These are phyloP conservation scores for Timandra comae DNA, from an alignment of 2,888 invertebrate genomes.

Conservation along the genomic window DNA sequence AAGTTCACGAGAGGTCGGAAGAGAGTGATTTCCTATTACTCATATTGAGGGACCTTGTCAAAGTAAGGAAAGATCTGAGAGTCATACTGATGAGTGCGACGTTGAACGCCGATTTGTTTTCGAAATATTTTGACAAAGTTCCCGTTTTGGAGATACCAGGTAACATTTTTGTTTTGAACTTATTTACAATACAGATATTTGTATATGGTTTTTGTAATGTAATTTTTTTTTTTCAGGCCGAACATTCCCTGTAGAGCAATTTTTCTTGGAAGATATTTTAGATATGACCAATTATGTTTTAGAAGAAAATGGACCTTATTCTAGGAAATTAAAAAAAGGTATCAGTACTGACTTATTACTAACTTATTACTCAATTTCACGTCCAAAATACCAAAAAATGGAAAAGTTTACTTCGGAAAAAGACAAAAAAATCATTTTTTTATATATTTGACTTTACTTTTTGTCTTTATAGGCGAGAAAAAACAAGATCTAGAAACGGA, in stretches of 20 bases:
- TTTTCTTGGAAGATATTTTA: conserved; percentile 88
- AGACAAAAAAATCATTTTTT: too few relatives aligned
- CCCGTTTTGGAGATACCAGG: conserved; percentile 90
- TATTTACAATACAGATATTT: not conserved
- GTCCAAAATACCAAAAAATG: too few relatives aligned
- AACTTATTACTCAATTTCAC: not conserved
- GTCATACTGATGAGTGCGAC: conserved; percentile 96
- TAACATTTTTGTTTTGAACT: conserved; percentile 15
- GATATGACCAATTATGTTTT: conserved; percentile 73
- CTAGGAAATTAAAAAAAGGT: conserved; percentile 80
- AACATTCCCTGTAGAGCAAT: conserved; percentile 89
- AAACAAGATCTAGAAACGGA: conserved; percentile 78
- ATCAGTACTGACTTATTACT: conserved; percentile 1
- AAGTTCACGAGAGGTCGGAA: conserved; percentile 94
- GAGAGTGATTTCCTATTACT: conserved; percentile 93
- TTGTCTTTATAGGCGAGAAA: conserved; percentile 48
- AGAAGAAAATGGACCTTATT: conserved; percentile 74
- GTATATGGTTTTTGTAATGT: not conserved
- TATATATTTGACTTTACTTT: not conserved
- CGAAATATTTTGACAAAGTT: conserved; percentile 87
- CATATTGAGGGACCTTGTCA: conserved; percentile 85
- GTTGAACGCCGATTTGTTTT: conserved; percentile 89
- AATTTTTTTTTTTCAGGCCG: conserved; percentile 63
- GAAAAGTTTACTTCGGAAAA: not conserved
- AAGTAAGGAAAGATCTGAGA: conserved; percentile 84